Evolutionary conservation across 1,140 invertebrate species (phyloP), one percentile per base, ranked within the genome.

Genomic region (Drosophila erecta): DNA sequence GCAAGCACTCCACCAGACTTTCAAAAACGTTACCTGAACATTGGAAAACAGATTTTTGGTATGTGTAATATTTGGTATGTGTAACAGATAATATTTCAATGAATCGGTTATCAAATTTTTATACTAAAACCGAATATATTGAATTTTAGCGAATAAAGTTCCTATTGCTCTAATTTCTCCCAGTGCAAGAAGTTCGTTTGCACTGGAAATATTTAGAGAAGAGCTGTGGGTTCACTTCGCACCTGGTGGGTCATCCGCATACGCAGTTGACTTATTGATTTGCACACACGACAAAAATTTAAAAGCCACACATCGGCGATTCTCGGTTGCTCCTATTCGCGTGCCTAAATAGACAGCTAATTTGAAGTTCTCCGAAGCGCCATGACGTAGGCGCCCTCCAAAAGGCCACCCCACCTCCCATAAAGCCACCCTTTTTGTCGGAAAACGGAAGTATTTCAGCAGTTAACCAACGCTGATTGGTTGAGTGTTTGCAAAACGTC

Each of bases 291-390:
- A 64, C 81, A 65, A 75, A 79, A 72, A 74, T 54, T 79, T 58
- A 59, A 74, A 72, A 75, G 59, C 65, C 56, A 64, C 76, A 74
- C 73, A 89, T 80, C 33, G 35, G 20, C 35, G 47, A 30, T 3
- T 75, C 54, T 50, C 73, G 40, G 73, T 62, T 38, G 56, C 37
- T 89, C 53, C 76, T 43, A 75, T 43, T 89, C 56, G 79, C 79
- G 79, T 84, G 79, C 72, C 85, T 84, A 89, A 89, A 89, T 89
- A 89, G 84, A 84, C 84, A 89, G 84, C 84, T 89, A 89, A 89
- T 89, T 89, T 89, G 51, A 89, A 74, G 83, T 87, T 69, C 76
- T 87, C 79, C 70, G 83, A 74, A 78, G 79, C 69, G 51, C 57
- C 72, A 84, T 89, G 84, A 89, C 84, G 84, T 89, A 76, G 84